Base-by-base conservation (phyloP, 2,797 vertebrate species). In the Tragopan temminckii region DNA sequence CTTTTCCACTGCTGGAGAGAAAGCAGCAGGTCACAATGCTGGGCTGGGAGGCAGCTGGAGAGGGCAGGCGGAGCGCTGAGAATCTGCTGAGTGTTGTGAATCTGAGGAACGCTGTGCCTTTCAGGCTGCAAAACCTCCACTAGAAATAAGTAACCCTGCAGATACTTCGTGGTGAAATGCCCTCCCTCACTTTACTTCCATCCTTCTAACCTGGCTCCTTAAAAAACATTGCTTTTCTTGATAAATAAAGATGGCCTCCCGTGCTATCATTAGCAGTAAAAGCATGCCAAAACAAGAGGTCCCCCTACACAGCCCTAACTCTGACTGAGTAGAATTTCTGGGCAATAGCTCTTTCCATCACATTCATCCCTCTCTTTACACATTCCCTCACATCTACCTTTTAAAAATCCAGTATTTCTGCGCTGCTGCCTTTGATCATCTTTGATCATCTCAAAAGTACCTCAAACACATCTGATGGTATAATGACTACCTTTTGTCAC, bases 401-500 rank as follows among this genome's bases (percentile, higher is more conserved):
- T 80, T 48, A 88, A 87, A 92, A 89, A 95, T 79, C 68, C 70
- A 81, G 2, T 67, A 59, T 36, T 80, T 91, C 79, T 67, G 33
- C 50, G 36, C 62, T 66, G 31, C 67, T 85, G 83, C 27, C 67
- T 90, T 85, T 87, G 63, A 90, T 59, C 3, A 1, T 86, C 77
- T 94, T 71, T n/a, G n/a, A n/a, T n/a, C n/a, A n/a, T n/a, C 29
- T 85, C 66, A 4, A 17, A 74, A 69, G 40, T 52, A 50, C 70
- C 67, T 94, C 80, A 80, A 43, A 93, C 57, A 61, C 72, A 83
- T 64, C 85, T 82, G 77, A 1, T 35, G 63, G 29, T 46, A 64
- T 85, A 85, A 94, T 87, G 87, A 83, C 86, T 63, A 55, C 53
- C 50, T 83, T 89, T 93, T 96, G 80, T 88, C 89, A 88, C 69